Evolutionary conservation across 64 coral and sea anemone genomes (phyloP), one percentile per base, ranked within the genome.

Genomic region (Montipora foliosa): DNA sequence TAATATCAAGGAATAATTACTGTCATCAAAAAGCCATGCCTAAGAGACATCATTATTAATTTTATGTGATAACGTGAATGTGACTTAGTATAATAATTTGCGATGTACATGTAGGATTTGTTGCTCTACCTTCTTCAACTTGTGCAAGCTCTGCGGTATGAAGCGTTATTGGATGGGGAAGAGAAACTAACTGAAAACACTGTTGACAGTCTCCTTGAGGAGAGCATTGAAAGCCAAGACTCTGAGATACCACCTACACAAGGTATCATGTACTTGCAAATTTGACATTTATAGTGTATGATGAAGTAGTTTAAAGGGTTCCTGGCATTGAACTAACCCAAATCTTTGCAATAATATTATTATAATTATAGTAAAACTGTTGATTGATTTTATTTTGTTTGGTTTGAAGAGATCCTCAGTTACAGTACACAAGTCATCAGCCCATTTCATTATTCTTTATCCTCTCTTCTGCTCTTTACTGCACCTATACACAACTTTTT

Each of bases 81-180:
- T 57, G 53, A 57, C 6, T 8, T 57, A 0, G 53, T 6, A 57
- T 57, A 1, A 8, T 57, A 8, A 19, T 75, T 12, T 64, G 37
- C 37, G 1, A 37, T 37, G 37, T 37, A 37, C 37, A 37, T 68
- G 14, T 47, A 99, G 98, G 95, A 99, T 68, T 67, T 99, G 24
- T 72, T 99, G 53, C 68, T 99, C 9, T 99, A 99, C 78, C 89
- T 99, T 21, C 86, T 99, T n/a, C 98, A 99, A 87, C 92, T 99
- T 19, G 98, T 99, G 7, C 98, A 99, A 90, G 98, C 98, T 9
- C 55, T 99, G 84, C 82, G 98, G 67, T 99, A 99, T 91, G 98
- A 99, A 83, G 71, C 95, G 13, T 79, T 81, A 21, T 60, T 88
- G 19, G 79, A 84, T 58, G 91, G 91, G 22, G 88, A 94, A n/a